Evolutionary conservation across 2,113 vertebrate species (phyloP), one percentile per base, ranked within the genome.

Genomic region (Triplophysa rosa): DNA sequence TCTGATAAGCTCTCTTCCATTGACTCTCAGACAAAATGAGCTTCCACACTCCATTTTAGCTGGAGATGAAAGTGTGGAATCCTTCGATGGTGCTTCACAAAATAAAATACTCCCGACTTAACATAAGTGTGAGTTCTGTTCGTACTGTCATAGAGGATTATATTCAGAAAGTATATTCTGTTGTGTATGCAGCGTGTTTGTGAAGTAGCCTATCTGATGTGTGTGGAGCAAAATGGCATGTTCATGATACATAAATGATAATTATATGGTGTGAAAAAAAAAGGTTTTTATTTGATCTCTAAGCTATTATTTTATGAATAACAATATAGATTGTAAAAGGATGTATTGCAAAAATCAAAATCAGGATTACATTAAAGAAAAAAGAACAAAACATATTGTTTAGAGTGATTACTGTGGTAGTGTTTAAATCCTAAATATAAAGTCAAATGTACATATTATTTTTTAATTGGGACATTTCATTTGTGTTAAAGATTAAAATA

Each of bases 11-110:
- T 59, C 62, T 79, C 33, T 33, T 40, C 24, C 75, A 14, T 13
- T 52, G 63, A 12, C 33, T 72, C 16, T 4, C 61, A 71, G 52
- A 82, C 54, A 54, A 65, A 67, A 45, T 13, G 73, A 79, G 37
- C 64, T 81, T 83, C 56, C 73, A 82, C 84, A 90, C 90, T 90
- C 90, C 89, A 87, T 92, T 91, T 92, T 91, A 91, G 87, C 87
- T 89, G 82, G 81, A 49, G 72, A 65, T 82, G 70, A 63, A 80
- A 72, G 58, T 80, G 84, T 86, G 83, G 78, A 80, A 83, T 37
- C 16, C 42, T 24, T 67, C 49, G 11, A 67, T 68, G 24, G 59
- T 19, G n/a, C 79, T 70, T 37, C 82, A 89, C 88, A 92, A 92
- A 92, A 92, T 90, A 89, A 91, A 81, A 84, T 87, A 86, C 86